Evolutionary conservation across 2,888 invertebrate species (phyloP), one percentile per base, ranked within the genome.

Genomic region (Muschampia plurimacula): DNA sequence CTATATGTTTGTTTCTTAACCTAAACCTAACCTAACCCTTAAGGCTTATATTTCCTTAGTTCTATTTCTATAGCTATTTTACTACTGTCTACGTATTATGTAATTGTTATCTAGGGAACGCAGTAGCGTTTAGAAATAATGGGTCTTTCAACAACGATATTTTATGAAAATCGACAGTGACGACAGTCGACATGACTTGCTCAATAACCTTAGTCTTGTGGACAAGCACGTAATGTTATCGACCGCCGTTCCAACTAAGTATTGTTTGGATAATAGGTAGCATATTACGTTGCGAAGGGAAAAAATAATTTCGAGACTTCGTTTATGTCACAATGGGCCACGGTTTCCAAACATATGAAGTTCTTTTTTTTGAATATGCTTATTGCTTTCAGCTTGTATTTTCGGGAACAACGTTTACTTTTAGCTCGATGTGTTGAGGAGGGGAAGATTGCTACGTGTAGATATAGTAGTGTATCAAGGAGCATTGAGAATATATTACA

Each of bases 321-420:
- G 12, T 59, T 59, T 32, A 32, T 12, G 59, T 13, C 13, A 59
- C 59, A 59, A 59, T 59, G 32, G 13, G 13, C 6, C 6, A 32
- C 13, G 8, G 15, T 59, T 59, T 32, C 32, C 59, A 32, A 59
- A 59, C 6, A 57, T 59, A 59, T 22, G 8, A 22, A n/a, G 0
- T n/a, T 78, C 60, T 70, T 76, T 95, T 76, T 95, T 1, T 15
- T 22, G 2, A 22, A 12, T 44, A 44, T 22, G 55, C 22, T 15
- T 55, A 55, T 22, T 55, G n/a, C 6, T 5, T 55, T 55, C 55
- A 9, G 8, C n/a, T 15, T 49, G 3, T 10, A 46, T n/a, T n/a
- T 52, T 44, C 44, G 52, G n/a, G 12, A 52, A 52, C 6, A n/a
- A 9, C n/a, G 4, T 13, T n/a, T 13, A 49, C n/a, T 1, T 49